Conservation (phyloP, 2,888 invertebrate species). For the Teleiodes luculella region DNA sequence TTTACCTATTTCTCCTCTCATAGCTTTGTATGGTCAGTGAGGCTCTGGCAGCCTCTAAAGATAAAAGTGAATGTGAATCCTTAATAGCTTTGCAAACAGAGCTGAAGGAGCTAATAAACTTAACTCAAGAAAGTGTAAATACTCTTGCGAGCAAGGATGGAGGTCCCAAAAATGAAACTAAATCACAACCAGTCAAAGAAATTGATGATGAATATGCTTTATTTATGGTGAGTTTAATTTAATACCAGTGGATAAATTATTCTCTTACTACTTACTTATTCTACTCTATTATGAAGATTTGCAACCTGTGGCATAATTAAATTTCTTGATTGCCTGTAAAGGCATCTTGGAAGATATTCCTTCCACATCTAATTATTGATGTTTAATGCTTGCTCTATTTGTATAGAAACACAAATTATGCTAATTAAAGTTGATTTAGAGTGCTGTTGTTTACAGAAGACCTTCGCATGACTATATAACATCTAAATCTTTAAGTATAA, state of each 20-base stretch:
- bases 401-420: too few relatives aligned
- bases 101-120: conserved; percentile 82
- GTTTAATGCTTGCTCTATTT: too few relatives aligned
- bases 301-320: too few relatives aligned
- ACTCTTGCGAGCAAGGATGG: conserved; percentile 28
- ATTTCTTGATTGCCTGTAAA: too few relatives aligned
- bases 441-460: too few relatives aligned
- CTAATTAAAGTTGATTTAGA: too few relatives aligned
- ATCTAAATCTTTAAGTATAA: background rate
- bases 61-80: conserved; percentile 74
- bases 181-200: conserved; percentile 23
- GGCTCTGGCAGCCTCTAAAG: conserved; percentile 69
- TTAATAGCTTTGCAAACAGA: conserved; percentile 80
- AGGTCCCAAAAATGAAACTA: background rate
- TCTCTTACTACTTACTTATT: too few relatives aligned
- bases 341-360: too few relatives aligned
- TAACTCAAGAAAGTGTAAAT: conserved; percentile 81
- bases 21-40: conserved; percentile 82
- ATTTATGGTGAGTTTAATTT: conserved; percentile 77
- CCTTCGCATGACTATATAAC: too few relatives aligned
- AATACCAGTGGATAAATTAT: too few relatives aligned
- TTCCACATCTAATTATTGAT: too few relatives aligned
- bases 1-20: conserved; percentile 12
- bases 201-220: conserved; percentile 81
- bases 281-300: too few relatives aligned